Evolutionary conservation across 35 echinoderm and acorn worm genomes (phyloP), one percentile per base, ranked within the genome.

Genomic region (Strongylocentrotus purpuratus): DNA sequence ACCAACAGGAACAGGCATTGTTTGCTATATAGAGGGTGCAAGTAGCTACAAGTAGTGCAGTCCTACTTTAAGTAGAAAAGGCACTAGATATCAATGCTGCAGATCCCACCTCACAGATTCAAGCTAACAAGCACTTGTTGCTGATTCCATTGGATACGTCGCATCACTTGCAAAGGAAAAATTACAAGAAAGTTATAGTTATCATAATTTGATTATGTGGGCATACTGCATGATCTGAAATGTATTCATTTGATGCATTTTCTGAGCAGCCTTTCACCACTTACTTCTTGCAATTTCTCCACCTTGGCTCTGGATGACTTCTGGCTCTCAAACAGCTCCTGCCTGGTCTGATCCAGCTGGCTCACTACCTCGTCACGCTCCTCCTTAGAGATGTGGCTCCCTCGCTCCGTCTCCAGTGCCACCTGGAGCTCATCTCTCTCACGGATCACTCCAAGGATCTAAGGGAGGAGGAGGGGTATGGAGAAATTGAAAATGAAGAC

Each of bases 251-350:
- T 25, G 0, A 78, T 28, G 65, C 20, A 7, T 78, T 4, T 78
- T 28, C 18, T 2, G 15, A 10, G 10, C 15, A 55, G 50, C 50
- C 10, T 55, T 55, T 89, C 45, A 59, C 28, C 17, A 22, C 45
- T 93, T 93, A 97, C 97, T 92, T 96, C 97, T 85, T 96, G 50
- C n/a, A 97, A 33, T 46, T 94, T 92, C 59, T 97, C 97, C 46
- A 96, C 58, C 58, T 88, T 96, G 14, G 45, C 48, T 86, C 97
- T 95, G 10, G 95, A 87, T 18, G 94, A 88, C 86, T 97, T 97
- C 94, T 96, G 94, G 47, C 92, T 95, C 33, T 92, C 78, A 95
- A 97, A 97, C 22, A 97, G 93, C 35, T 97, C 97, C 78, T 97
- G 87, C 61, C 95, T 96, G 28, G 94, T 92, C 4, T 47, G 47